Evolutionary conservation across 2,797 vertebrate species (phyloP).

Genomic region (Pangasius sanitwongsei): DNA sequence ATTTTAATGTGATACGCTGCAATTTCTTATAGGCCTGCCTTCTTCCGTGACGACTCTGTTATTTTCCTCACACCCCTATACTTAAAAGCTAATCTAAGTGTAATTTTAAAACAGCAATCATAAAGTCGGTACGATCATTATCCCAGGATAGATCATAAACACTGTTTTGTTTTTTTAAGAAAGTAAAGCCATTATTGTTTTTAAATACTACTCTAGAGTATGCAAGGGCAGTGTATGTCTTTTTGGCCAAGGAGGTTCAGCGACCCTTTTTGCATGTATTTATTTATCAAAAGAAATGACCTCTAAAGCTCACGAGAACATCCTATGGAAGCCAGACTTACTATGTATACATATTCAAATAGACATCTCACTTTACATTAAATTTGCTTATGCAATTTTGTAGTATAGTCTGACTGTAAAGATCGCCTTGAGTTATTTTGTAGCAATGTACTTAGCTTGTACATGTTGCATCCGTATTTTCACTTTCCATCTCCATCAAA

Average conservation of each 20-base stretch:
- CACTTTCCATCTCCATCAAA: background rate
- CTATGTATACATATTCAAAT: slow-evolving; percentile 36
- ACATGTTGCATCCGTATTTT: background rate
- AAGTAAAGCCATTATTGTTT: background rate
- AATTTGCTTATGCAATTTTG: slow-evolving; percentile 40
- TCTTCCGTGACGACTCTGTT: slow-evolving; percentile 12
- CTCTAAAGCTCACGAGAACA: background rate
- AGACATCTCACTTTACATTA: slow-evolving; percentile 32
- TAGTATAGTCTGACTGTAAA: slow-evolving; percentile 14
- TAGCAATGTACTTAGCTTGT: background rate
- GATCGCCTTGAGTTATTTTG: background rate
- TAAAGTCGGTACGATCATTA: slow-evolving; percentile 12
- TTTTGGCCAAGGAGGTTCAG: background rate
- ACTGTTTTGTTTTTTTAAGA: background rate
- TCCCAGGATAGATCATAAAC: slow-evolving; percentile 16
- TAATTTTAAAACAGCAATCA: slow-evolving; percentile 24
- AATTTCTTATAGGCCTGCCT: slow-evolving; percentile 33
- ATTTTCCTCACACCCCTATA: background rate
- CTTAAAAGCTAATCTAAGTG: slow-evolving; percentile 1
- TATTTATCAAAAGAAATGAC: slow-evolving; percentile 13
- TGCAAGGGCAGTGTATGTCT: background rate
- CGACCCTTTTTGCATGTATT: background rate
- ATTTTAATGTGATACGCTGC: slow-evolving; percentile 50
- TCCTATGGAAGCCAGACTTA: background rate
- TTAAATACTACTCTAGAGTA: background rate